phyloP scores from a whole-genome alignment of 2,113 vertebrate species.

The Rhineura floridana region DNA sequence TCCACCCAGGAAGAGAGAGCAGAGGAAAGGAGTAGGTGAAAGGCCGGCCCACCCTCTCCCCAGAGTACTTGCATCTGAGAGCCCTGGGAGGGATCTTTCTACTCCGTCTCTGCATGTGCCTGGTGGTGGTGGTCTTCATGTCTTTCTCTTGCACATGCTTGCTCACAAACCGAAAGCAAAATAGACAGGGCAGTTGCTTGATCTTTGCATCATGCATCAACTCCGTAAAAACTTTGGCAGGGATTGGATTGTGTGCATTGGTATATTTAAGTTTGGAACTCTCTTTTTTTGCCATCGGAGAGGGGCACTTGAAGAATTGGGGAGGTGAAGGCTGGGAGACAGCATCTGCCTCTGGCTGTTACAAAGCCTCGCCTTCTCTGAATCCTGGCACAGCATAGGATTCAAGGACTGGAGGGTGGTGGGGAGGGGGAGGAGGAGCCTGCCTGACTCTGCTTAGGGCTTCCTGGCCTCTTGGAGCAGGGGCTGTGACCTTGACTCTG shows the following conservation, averaged over 20 bases:
- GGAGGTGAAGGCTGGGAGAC: too few relatives aligned
- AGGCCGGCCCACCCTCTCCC: neutral
- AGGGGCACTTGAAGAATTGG: neutral
- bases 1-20: neutral
- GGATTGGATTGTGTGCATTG: neutral
- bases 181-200: neutral
- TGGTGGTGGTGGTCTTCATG: neutral
- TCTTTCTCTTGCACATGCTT: neutral
- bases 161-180: neutral
- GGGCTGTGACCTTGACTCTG: slow-evolving; percentile 76
- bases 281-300: neutral
- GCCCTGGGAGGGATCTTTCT: neutral
- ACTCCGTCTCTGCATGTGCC: too few relatives aligned
- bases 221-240: neutral
- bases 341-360: neutral
- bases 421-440: slow-evolving; percentile 5
- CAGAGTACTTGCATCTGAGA: neutral
- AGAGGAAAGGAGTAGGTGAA: neutral
- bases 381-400: neutral
- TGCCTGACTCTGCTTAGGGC: slow-evolving; percentile 74
- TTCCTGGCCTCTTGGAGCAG: slow-evolving; percentile 81
- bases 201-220: too few relatives aligned
- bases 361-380: neutral
- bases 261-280: neutral
- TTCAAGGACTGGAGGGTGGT: slow-evolving; percentile 31